A percentile compares a stretch with the other conserved stretches of the same genome.
Evolutionary conservation across 2,888 invertebrate genomes (phyloP).

Genomic region (Hylaea fasciaria): DNA sequence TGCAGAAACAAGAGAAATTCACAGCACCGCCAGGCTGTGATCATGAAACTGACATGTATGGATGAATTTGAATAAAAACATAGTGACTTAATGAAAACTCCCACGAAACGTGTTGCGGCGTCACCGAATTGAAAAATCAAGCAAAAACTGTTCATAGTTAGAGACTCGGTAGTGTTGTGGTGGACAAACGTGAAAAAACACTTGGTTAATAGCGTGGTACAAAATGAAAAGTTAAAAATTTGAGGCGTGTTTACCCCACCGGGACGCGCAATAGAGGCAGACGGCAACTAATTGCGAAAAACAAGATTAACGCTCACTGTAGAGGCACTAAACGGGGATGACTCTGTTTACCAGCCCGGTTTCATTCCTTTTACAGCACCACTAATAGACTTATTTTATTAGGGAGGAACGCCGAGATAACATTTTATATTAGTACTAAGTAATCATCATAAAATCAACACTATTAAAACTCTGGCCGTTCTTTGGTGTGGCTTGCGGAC

Average conservation of each 20-base stretch:
- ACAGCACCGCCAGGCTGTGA: conserved; percentile 21
- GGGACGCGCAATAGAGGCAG: conserved; percentile 68
- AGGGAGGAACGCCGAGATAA: conserved; percentile 67
- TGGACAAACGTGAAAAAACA: conserved; percentile 56
- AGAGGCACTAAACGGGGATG: conserved; percentile 73
- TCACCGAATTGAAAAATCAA: conserved; percentile 45
- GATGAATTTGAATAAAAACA: conserved; percentile 39
- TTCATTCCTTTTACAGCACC: conserved; percentile 73
- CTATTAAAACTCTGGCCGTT: conserved; percentile 45
- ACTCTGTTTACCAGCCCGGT: conserved; percentile 70
- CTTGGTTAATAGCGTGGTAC: conserved; percentile 60
- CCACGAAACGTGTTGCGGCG: conserved; percentile 47
- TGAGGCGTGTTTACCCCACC: conserved; percentile 65
- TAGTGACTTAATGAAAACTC: conserved; percentile 34
- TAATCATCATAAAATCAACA: conserved; percentile 71
- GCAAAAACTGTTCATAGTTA: conserved; percentile 50
- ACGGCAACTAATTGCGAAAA: conserved; percentile 79
- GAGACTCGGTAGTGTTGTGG: conserved; percentile 43
- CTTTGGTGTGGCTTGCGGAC: conserved; percentile 27
- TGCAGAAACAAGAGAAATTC: conserved; percentile 1
- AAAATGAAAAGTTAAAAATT: conserved; percentile 63
- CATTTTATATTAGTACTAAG: conserved; percentile 69
- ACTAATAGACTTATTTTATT: conserved; percentile 78
- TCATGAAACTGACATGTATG: conserved; percentile 11
- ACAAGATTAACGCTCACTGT: conserved; percentile 79